Evolutionary conservation across 1,140 invertebrate genomes (phyloP).

Genomic region (Wasmannia auropunctata): DNA sequence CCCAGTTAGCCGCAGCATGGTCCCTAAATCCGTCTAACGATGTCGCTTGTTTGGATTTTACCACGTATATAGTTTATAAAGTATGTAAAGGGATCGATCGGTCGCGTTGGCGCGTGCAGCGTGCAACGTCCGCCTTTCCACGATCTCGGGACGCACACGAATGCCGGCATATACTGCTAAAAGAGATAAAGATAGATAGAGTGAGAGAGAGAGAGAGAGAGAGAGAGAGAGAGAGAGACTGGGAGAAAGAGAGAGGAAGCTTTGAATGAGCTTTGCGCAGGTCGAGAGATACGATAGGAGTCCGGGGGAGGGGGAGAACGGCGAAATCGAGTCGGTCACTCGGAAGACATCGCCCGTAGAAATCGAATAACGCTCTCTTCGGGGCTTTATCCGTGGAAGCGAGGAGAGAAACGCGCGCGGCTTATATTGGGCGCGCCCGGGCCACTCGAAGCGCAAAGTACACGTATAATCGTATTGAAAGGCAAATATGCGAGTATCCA

Average conservation of each 20-base stretch:
- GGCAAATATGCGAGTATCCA: conserved; percentile 64
- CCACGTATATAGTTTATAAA: conserved; percentile 40
- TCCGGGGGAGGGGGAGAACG: conserved; percentile 26
- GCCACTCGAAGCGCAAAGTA: conserved; percentile 59
- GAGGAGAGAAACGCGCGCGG: conserved; percentile 54
- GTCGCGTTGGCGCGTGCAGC: not conserved
- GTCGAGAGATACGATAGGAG: conserved; percentile 36
- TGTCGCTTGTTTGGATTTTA: conserved; percentile 49
- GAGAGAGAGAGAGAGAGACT: not conserved
- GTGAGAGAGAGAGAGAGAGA: too few species aligned
- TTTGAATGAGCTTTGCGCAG: conserved; percentile 53
- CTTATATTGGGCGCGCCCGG: conserved; percentile 63
- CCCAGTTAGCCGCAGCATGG: conserved; percentile 13
- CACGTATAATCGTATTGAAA: conserved; percentile 68
- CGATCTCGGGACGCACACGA: conserved; percentile 28
- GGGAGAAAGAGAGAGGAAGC: not conserved
- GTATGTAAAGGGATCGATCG: conserved; percentile 31
- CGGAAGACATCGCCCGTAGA: conserved; percentile 59
- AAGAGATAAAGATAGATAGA: conserved; percentile 10
- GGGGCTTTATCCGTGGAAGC: conserved; percentile 51
- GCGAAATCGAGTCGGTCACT: conserved; percentile 66
- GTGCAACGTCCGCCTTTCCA: not conserved
- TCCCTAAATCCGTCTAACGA: conserved; percentile 46
- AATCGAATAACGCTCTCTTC: conserved; percentile 61
- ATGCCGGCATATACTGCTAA: conserved; percentile 52